These are phyloP conservation scores for Sarcophilus harrisii DNA, from an alignment of 2,797 vertebrate genomes.

Conservation along the genomic window DNA sequence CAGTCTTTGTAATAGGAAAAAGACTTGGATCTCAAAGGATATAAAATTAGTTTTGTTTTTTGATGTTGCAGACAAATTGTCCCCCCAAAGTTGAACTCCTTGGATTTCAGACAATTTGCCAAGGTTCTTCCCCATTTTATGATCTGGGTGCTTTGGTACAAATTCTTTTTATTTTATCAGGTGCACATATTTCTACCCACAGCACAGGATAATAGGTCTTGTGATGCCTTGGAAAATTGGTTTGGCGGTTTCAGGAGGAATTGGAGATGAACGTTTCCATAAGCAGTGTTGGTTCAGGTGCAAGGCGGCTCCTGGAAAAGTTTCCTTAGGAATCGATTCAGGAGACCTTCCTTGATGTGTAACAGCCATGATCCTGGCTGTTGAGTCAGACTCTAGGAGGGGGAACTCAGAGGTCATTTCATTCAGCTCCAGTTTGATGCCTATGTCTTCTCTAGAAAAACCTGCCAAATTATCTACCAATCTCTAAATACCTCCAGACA, in stretches of 20 bases:
- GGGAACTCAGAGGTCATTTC: background rate
- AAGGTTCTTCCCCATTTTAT: conserved; percentile 42
- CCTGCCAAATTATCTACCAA: background rate
- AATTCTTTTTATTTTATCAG: conserved; percentile 66
- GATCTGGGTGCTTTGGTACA: conserved; percentile 24
- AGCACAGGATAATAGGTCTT: background rate
- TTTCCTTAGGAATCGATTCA: conserved; percentile 17
- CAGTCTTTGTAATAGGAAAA: background rate
- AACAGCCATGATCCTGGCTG: background rate
- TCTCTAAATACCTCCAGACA: background rate
- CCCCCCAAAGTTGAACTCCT: background rate
- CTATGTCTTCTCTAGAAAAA: background rate
- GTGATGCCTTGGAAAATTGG: conserved; percentile 2
- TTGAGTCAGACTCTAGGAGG: background rate
- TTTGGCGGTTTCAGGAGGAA: background rate
- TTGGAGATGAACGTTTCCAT: background rate
- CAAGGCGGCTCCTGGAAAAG: background rate
- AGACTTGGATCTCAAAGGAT: background rate
- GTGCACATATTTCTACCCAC: conserved; percentile 17
- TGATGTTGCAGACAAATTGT: conserved; percentile 40
- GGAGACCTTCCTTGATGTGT: conserved; percentile 21
- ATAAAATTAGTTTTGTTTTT: conserved; percentile 13
- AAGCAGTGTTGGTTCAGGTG: background rate
- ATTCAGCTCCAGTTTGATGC: background rate
- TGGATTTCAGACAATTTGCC: conserved; percentile 50